A percentile compares a stretch with the other conserved stretches of the same genome.
Evolutionary conservation across 2,797 vertebrate genomes (phyloP).

Genomic region (Choloepus didactylus): DNA sequence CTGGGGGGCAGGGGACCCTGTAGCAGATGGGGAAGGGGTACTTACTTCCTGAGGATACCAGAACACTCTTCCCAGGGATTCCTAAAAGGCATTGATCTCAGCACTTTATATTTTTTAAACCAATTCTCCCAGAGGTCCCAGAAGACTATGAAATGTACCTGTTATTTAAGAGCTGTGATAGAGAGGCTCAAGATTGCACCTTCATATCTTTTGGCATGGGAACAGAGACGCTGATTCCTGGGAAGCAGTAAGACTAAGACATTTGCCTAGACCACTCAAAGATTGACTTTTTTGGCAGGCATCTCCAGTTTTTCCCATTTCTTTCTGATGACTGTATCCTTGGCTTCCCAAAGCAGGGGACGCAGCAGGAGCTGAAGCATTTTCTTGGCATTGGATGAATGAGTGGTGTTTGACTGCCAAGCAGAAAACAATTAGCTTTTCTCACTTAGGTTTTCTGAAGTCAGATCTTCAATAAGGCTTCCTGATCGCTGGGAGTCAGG

Average conservation of each 20-base stretch:
- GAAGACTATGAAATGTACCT: neutral
- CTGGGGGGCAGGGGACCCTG: neutral
- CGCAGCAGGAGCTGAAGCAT: neutral
- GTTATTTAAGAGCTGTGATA: neutral
- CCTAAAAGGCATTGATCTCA: constrained; percentile 59
- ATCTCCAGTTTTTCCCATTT: neutral
- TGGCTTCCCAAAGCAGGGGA: neutral
- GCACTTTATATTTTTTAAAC: constrained; percentile 9
- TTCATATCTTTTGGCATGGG: neutral
- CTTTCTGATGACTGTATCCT: neutral
- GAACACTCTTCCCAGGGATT: constrained; percentile 9
- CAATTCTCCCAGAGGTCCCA: neutral
- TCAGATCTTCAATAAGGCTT: neutral
- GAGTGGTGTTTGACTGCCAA: neutral
- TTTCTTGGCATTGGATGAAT: too few relatives aligned
- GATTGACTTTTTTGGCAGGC: neutral
- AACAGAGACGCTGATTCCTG: neutral
- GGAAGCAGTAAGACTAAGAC: neutral
- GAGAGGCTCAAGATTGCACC: neutral
- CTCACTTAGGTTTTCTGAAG: neutral
- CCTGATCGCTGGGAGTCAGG: neutral
- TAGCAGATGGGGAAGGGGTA: neutral
- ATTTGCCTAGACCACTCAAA: neutral
- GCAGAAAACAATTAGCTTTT: neutral
- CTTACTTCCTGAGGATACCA: neutral